Conservation (phyloP, 2,797 vertebrate species). For the Helostoma temminkii region DNA sequence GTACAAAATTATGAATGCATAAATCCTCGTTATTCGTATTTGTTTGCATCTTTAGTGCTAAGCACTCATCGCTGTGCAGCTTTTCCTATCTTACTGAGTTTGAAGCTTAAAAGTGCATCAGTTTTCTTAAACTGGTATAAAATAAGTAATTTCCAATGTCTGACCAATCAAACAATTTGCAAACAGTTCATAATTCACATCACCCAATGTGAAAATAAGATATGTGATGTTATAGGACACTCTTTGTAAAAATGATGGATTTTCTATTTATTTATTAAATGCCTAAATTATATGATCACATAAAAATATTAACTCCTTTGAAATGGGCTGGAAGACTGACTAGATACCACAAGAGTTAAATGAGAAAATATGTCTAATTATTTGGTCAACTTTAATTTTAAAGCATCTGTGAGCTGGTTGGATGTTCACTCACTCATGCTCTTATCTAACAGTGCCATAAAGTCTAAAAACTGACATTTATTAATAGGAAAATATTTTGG, state of each 20-base stretch:
- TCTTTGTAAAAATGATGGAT: not conserved
- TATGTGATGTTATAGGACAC: not conserved
- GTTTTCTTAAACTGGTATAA: slow-evolving; percentile 2
- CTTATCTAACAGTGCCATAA: slow-evolving; percentile 5
- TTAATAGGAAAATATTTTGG: slow-evolving; percentile 19
- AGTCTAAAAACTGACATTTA: slow-evolving; percentile 25
- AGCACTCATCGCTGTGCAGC: not conserved
- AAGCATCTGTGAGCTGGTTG: not conserved
- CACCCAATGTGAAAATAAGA: not conserved
- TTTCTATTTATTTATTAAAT: not conserved
- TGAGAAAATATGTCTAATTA: slow-evolving; percentile 2
- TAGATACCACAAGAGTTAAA: not conserved
- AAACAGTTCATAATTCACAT: not conserved
- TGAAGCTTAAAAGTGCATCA: not conserved
- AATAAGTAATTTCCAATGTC: not conserved
- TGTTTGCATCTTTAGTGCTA: slow-evolving; percentile 28
- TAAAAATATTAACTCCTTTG: not conserved
- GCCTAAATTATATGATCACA: not conserved
- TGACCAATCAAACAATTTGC: not conserved
- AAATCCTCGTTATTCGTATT: slow-evolving; percentile 48
- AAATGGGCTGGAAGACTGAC: no score
- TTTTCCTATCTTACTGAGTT: not conserved
- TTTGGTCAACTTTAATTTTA: not conserved
- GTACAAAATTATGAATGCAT: slow-evolving; percentile 32
- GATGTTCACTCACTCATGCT: not conserved